A percentile compares a stretch with the other conserved stretches of the same genome.
Conservation (phyloP, 2,888 invertebrate species). For the Trichopria drosophilae region DNA sequence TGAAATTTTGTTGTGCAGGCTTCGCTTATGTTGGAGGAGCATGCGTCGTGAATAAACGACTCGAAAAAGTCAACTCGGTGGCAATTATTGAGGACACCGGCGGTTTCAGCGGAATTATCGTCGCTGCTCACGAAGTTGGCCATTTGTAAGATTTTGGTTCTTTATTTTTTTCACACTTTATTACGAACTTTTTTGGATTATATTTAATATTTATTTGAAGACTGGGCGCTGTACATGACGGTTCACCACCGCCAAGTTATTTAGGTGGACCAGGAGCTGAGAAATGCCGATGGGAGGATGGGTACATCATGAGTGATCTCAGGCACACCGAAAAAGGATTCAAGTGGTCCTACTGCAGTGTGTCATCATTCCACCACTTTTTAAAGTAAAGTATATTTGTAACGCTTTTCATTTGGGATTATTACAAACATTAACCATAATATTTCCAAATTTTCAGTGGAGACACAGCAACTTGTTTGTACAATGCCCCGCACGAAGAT, state of each 20-base stretch:
- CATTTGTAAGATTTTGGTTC: conserved; percentile 77
- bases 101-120: conserved; percentile 94
- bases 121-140: conserved; percentile 95
- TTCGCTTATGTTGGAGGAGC: conserved; percentile 96
- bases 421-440: too few relatives aligned
- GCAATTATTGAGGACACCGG: conserved; percentile 96
- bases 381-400: conserved; percentile 75
- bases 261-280: conserved; percentile 92
- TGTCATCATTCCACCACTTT: conserved; percentile 93
- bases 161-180: neutral
- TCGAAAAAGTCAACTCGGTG: conserved; percentile 94
- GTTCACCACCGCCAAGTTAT: conserved; percentile 91
- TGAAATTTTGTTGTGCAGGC: conserved; percentile 65
- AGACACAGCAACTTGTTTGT: conserved; percentile 90
- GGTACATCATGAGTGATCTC: conserved; percentile 93
- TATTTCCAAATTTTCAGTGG: conserved; percentile 67
- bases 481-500: conserved; percentile 92
- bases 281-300: conserved; percentile 94
- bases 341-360: conserved; percentile 91
- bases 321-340: conserved; percentile 93
- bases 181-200: conserved; percentile 8
- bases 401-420: neutral
- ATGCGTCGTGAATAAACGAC: conserved; percentile 91
- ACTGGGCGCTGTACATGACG: conserved; percentile 93
- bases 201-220: conserved; percentile 60